phyloP scores from a whole-genome alignment of 2,888 invertebrate genomes.

The Saturnia japonica region DNA sequence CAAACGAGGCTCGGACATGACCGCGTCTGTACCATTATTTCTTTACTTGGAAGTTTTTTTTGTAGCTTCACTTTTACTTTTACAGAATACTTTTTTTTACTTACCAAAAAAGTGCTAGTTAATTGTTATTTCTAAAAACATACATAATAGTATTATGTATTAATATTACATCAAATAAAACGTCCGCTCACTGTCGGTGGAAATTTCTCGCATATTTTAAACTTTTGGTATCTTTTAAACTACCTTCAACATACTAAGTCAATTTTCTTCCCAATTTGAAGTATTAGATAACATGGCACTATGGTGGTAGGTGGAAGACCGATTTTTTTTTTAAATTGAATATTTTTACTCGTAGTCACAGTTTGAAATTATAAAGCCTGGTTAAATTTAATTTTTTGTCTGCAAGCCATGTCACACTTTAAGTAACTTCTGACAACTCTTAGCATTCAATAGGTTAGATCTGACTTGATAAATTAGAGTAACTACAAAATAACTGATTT shows the following conservation, averaged over 20 bases:
- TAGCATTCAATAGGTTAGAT: not conserved
- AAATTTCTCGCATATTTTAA: not conserved
- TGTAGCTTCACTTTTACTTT: constrained; percentile 41
- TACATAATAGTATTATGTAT: not conserved
- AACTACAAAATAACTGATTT: too few relatives aligned
- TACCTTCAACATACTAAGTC: not conserved
- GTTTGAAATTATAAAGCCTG: too few relatives aligned
- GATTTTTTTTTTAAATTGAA: too few relatives aligned
- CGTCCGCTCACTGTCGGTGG: not conserved
- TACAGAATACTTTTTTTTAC: not conserved
- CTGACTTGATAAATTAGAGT: too few relatives aligned
- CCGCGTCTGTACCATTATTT: constrained; percentile 39
- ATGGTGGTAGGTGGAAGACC: too few relatives aligned
- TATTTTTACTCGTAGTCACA: too few relatives aligned
- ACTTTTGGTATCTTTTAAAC: not conserved
- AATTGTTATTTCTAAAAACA: not conserved
- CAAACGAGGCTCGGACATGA: constrained; percentile 73
- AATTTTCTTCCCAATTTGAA: not conserved
- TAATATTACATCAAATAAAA: not conserved
- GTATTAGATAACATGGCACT: too few relatives aligned
- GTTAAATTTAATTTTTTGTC: too few relatives aligned
- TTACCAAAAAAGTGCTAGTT: not conserved
- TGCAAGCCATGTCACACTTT: too few relatives aligned
- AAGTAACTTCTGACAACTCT: not conserved
- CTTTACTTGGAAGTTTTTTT: constrained; percentile 34